Evolutionary conservation across 2,113 vertebrate species (phyloP), one percentile per base, ranked within the genome.

Genomic region (Ibidorhyncha struthersii): DNA sequence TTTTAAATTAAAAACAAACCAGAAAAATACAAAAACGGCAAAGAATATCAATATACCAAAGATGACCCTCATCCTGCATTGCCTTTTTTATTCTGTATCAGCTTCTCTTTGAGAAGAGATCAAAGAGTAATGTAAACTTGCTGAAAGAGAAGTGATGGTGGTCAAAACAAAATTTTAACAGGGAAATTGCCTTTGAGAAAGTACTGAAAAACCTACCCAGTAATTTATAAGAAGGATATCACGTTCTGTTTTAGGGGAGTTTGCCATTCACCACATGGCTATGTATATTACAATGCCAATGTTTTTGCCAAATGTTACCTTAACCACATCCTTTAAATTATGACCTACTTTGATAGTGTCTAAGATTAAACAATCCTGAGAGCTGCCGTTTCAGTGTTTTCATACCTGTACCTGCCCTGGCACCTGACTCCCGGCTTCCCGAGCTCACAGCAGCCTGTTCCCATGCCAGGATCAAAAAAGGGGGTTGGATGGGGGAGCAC

Each of bases 391-490:
- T 5, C 29, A 9, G 6, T 11, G 14, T 40, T 83, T 49, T 29
- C 23, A 8, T 1, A 45, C 3, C 8, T 5, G 0, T 9, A 14
- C 18, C 6, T 50, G 8, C 27, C 34, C 52, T 0, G 3, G 30
- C 26, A 52, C 20, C 12, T 3, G 25, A 13, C 18, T 32, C 67
- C 4, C 0, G 12, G 49, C 25, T 23, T 50, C 49, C 49, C 49
- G 23, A 25, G 23, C 49, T 22, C 20, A 21, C 47, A 49, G 47
- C 47, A 56, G 25, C 36, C 62, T 8, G 34, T 25, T 50, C 21
- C 32, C 22, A 49, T 12, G 1, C 25, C 41, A 12, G 61, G 41
- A n/a, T 29, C 26, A 56, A 14, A 26, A 18, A 21, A 25, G 2
- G 3, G 18, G 18, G 14, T 4, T 4, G 8, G 15, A 26, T 4